Base-by-base conservation (phyloP, 2,113 vertebrate species). In the Chamaetylas fuelleborni region DNA sequence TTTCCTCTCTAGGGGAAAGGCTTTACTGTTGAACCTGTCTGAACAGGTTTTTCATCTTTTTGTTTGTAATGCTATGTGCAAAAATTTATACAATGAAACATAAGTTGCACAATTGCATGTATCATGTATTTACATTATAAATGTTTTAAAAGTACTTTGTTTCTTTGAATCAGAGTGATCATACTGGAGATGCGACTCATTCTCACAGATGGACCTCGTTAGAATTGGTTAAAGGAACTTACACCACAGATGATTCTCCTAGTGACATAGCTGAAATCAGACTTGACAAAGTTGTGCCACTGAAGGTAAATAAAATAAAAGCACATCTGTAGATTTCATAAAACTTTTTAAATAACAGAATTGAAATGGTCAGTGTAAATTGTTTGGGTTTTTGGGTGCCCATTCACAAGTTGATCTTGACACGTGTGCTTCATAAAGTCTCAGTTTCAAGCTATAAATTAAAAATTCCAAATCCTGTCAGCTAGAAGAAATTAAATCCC, bases 181-280 rank as follows among this genome's bases (percentile, higher is more conserved):
- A 99, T 95, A 98, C 98, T 42, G 99, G 99, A 58, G 99, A 99
- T 98, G 99, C 99, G 6, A 96, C 99, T 77, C 99, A 99, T 97
- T 99, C 99, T 92, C 99, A 99, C 92, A 98, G 99, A 92, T 99
- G 99, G 99, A 99, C 99, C 5, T 99, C 99, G 70, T 97, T 99
- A 42, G 99, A 99, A 95, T 96, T 99, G 88, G 99, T 99, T 91
- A 99, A 99, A 97, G 99, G 99, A 83, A 99, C 99, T 51, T 99
- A 99, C 58, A 99, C 99, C 96, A 99, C 99, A 18, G 99, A 99
- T 87, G 99, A 99, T 94, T 99, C 99, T 70, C 99, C 99, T 24
- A 99, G 99, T 97, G 99, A 99, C 88, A 99, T 99, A 94, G 98
- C 99, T 86, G 99, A 99, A 97, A 99, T 99, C 82, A 99, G 99